Evolutionary conservation across 2,113 vertebrate genomes (phyloP).

Genomic region (Clupea harengus): DNA sequence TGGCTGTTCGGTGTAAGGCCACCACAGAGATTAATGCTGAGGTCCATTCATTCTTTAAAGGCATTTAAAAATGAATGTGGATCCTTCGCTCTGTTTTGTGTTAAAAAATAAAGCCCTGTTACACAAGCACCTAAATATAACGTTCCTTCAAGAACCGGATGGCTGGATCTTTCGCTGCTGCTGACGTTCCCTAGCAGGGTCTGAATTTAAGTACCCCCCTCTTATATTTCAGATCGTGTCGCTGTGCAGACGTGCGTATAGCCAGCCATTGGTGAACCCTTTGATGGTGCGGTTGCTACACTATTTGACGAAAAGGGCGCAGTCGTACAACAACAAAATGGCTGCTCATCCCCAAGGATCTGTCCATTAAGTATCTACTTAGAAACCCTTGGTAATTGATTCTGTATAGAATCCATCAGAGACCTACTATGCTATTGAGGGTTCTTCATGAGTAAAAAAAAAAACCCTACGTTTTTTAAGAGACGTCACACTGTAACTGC

Average conservation of each 20-base stretch:
- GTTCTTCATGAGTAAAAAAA: too few relatives aligned
- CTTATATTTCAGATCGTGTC: too few relatives aligned
- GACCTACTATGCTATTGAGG: too few relatives aligned
- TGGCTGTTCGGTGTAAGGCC: not conserved
- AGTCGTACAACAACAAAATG: too few relatives aligned
- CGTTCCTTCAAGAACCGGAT: not conserved
- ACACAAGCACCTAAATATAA: conserved; percentile 1
- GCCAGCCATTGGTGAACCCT: too few relatives aligned
- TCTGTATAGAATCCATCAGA: too few relatives aligned
- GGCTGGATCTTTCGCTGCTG: not conserved
- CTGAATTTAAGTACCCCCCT: too few relatives aligned
- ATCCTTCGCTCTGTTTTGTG: not conserved
- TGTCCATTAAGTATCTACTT: too few relatives aligned
- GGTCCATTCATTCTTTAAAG: not conserved
- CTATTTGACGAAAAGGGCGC: not conserved
- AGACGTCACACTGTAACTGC: too few relatives aligned
- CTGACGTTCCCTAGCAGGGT: not conserved
- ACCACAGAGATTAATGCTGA: not conserved
- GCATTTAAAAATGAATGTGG: not conserved
- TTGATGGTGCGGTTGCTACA: too few relatives aligned
- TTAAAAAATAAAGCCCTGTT: conserved; percentile 2
- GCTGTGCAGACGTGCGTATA: not conserved
- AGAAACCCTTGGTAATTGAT: not conserved
- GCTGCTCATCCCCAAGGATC: not conserved
- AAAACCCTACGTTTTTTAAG: too few relatives aligned